phyloP scores from a whole-genome alignment of 2,113 vertebrate species.

The Vidua macroura region DNA sequence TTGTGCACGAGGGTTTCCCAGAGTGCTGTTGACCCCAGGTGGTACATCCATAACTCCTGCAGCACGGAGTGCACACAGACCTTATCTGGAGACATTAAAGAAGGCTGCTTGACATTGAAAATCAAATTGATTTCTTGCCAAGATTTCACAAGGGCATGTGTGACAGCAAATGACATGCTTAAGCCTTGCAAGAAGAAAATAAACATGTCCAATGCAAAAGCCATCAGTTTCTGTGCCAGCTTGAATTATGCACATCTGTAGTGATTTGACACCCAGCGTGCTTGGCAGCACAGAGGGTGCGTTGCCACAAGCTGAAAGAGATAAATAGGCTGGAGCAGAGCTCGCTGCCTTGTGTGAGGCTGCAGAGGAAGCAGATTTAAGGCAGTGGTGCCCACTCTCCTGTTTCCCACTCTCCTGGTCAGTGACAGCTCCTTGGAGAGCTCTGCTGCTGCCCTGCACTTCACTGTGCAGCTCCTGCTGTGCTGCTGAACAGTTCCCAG shows the following conservation, averaged over 20 bases:
- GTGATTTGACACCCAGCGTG: constrained; percentile 63
- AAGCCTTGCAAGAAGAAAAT: constrained; percentile 74
- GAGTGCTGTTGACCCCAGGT: constrained; percentile 51
- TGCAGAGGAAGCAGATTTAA: background rate
- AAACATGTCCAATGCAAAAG: constrained; percentile 71
- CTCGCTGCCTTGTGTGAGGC: background rate
- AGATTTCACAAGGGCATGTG: constrained; percentile 73
- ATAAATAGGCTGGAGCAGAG: constrained; percentile 19
- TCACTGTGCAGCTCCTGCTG: accelerated
- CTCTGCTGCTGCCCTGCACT: background rate
- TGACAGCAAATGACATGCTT: constrained; percentile 74
- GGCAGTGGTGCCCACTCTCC: background rate
- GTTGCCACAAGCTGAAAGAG: constrained; percentile 58
- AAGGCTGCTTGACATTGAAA: constrained; percentile 63
- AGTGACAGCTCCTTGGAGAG: background rate
- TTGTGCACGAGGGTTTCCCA: background rate
- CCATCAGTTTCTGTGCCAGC: constrained; percentile 69
- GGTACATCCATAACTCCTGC: constrained; percentile 45
- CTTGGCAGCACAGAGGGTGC: constrained; percentile 30
- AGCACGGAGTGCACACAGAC: constrained; percentile 37
- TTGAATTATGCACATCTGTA: constrained; percentile 71
- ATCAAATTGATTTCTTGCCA: constrained; percentile 79
- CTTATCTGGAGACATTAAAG: constrained; percentile 70
- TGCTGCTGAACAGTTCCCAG: background rate
- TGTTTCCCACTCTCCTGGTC: background rate